phyloP scores from a whole-genome alignment of 35 echinoderm and acorn worm genomes.

The Heliocidaris tuberculata region DNA sequence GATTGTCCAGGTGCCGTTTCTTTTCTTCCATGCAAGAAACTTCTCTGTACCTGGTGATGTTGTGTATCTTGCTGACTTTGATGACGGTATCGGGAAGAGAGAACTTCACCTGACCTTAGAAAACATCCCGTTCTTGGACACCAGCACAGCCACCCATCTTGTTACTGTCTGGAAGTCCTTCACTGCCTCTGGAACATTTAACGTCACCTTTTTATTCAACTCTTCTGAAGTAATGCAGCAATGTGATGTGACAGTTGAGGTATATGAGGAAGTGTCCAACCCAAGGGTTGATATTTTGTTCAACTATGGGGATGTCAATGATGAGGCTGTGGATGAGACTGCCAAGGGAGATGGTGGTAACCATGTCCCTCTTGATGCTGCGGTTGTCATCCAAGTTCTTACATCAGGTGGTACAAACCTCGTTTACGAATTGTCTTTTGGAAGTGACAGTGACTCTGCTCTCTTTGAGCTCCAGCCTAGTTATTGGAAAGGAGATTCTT shows the following conservation, averaged over 20 bases:
- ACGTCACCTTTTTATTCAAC: not conserved
- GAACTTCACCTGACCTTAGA: not conserved
- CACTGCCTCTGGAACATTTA: not conserved
- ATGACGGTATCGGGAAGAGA: not conserved
- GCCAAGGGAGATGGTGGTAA: not conserved
- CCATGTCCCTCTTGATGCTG: constrained; percentile 22
- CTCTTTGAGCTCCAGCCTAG: not conserved
- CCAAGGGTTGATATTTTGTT: not conserved
- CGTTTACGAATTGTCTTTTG: constrained; percentile 10
- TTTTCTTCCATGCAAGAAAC: not conserved
- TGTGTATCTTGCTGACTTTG: constrained; percentile 25
- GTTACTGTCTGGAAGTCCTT: constrained; percentile 18
- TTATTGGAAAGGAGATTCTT: not conserved
- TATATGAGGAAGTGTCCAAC: not conserved
- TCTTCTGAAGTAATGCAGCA: not conserved
- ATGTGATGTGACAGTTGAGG: not conserved
- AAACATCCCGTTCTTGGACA: not conserved
- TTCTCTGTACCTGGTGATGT: constrained; percentile 5
- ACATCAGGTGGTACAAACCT: not conserved
- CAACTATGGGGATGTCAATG: not conserved
- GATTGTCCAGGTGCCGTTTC: constrained; percentile 22
- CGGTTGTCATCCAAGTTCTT: not conserved
- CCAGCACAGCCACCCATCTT: constrained; percentile 4
- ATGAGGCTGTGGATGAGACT: not conserved
- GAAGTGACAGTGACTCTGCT: not conserved